These are phyloP conservation scores for Chiroxiphia lanceolata DNA, from an alignment of 2,797 vertebrate genomes.

Conservation along the genomic window DNA sequence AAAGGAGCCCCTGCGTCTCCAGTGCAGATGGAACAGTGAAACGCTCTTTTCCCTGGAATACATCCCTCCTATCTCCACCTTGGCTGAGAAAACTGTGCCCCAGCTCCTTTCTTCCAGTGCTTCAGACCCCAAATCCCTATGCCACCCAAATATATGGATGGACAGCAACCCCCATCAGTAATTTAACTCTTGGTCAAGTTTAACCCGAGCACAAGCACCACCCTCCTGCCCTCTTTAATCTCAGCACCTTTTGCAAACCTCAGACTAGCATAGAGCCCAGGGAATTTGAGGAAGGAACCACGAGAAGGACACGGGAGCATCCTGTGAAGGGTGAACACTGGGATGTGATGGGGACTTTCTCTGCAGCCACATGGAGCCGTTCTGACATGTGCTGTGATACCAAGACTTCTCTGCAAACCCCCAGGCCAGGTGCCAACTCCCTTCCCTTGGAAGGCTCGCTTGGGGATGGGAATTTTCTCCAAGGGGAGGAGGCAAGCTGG, in stretches of 20 bases:
- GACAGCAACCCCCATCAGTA: background rate
- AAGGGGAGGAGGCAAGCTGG: background rate
- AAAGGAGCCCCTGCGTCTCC: background rate
- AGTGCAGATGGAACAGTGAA: background rate
- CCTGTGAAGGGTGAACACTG: accelerated
- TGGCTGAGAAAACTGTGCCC: background rate
- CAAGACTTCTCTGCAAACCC: background rate
- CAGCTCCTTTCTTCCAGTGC: accelerated
- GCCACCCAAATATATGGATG: background rate
- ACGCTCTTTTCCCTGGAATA: background rate
- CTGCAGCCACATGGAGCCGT: background rate
- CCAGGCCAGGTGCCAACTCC: conserved; percentile 21
- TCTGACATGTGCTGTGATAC: background rate
- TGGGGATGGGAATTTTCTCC: conserved; percentile 8
- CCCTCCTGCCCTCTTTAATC: background rate
- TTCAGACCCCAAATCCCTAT: background rate
- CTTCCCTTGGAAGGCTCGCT: background rate
- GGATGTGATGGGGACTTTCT: background rate
- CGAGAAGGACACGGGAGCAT: accelerated
- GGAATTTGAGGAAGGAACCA: background rate
- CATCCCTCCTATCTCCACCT: background rate
- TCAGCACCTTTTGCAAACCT: background rate
- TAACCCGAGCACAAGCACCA: background rate
- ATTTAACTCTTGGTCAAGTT: background rate
- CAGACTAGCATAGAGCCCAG: background rate